Percentiles rank a stretch among this genome's conserved stretches.
These are phyloP conservation scores for Gymnothorax reevesii DNA, from an alignment of 2,797 vertebrate species.

Conservation along the genomic window DNA sequence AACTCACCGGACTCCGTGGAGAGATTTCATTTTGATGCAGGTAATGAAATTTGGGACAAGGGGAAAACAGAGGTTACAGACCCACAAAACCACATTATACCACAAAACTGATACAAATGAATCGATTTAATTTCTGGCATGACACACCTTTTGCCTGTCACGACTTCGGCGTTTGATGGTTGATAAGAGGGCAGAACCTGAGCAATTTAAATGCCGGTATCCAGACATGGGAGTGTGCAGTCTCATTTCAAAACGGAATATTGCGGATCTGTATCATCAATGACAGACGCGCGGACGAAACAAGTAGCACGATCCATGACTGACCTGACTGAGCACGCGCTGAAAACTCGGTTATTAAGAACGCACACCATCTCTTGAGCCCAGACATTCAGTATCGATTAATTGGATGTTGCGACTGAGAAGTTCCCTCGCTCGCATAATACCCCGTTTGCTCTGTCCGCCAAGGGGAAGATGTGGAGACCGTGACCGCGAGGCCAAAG, in stretches of 20 bases:
- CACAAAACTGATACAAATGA: neutral
- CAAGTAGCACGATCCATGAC: neutral
- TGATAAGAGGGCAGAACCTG: neutral
- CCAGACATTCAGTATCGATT: slow-evolving; percentile 28
- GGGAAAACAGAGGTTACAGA: neutral
- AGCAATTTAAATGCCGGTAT: neutral
- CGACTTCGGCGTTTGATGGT: neutral
- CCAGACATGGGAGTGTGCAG: neutral
- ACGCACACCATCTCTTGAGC: slow-evolving; percentile 25
- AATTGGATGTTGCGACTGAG: slow-evolving; percentile 38
- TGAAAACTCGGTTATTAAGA: neutral
- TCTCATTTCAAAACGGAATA: neutral
- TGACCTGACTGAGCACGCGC: neutral
- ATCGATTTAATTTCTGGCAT: neutral
- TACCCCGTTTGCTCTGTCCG: slow-evolving; percentile 73
- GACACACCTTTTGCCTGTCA: neutral
- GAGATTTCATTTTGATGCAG: neutral
- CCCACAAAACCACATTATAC: neutral
- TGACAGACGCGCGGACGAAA: neutral
- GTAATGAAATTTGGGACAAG: neutral
- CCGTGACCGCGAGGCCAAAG: slow-evolving; percentile 76
- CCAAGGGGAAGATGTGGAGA: slow-evolving; percentile 67
- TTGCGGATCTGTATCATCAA: neutral
- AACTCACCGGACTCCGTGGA: neutral
- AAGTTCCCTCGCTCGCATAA: slow-evolving; percentile 71